These are phyloP conservation scores for Caenorhabditis tropicalis DNA, from an alignment of 1,140 invertebrate species.

Conservation along the genomic window DNA sequence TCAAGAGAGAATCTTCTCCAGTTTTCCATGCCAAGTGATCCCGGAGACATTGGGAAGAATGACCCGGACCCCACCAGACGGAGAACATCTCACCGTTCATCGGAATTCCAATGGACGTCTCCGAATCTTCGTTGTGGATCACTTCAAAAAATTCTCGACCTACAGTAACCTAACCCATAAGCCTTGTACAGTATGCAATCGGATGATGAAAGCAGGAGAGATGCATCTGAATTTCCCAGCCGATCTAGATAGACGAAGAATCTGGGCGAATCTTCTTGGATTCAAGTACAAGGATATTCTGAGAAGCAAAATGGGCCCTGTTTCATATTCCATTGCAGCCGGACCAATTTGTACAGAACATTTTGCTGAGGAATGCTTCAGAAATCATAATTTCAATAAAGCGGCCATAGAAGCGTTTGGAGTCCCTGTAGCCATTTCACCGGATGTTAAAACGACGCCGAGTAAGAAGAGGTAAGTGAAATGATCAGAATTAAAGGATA, in stretches of 20 bases:
- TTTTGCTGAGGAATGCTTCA: constrained; percentile 51
- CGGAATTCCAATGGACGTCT: background rate
- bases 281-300: constrained; percentile 56
- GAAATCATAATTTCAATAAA: constrained; percentile 55
- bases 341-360: constrained; percentile 52
- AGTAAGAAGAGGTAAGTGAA: constrained; percentile 29
- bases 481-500: background rate
- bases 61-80: constrained; percentile 5
- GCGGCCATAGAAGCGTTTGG: constrained; percentile 48
- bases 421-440: constrained; percentile 7
- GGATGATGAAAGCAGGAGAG: constrained; percentile 31
- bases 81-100: background rate
- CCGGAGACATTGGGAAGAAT: background rate
- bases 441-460: constrained; percentile 19
- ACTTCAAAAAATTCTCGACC: background rate
- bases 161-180: constrained; percentile 9
- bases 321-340: background rate
- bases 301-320: constrained; percentile 16
- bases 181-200: constrained; percentile 40
- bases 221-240: constrained; percentile 52
- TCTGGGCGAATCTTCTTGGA: constrained; percentile 50
- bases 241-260: constrained; percentile 46
- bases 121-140: background rate
- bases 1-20: background rate
- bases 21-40: constrained; percentile 14